A percentile compares a stretch with the other conserved stretches of the same genome.
Conservation (phyloP, 2,113 vertebrate species). For the Callospermophilus lateralis region DNA sequence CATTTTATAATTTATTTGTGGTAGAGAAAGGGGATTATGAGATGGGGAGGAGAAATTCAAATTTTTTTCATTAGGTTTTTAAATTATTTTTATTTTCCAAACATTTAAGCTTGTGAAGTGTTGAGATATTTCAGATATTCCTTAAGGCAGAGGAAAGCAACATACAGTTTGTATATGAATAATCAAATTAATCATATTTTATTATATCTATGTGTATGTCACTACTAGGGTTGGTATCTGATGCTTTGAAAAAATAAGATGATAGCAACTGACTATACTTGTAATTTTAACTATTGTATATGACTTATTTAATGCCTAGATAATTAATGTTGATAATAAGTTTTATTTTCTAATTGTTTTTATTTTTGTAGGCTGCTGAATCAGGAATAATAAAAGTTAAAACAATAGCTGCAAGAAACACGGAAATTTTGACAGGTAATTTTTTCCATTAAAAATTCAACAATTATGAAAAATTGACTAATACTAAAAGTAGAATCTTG, state of each 20-base stretch:
- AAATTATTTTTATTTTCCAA: slow-evolving; percentile 43
- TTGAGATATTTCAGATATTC: not conserved
- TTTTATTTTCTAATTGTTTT: slow-evolving; percentile 79
- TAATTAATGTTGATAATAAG: slow-evolving; percentile 58
- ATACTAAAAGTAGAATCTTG: slow-evolving; percentile 57
- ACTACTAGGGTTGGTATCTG: not conserved
- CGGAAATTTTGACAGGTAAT: slow-evolving; percentile 97
- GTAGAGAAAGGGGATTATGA: not conserved
- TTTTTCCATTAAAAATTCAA: slow-evolving; percentile 76
- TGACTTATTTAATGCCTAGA: slow-evolving; percentile 69
- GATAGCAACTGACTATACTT: slow-evolving; percentile 41
- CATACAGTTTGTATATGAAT: not conserved
- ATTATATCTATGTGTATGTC: slow-evolving; percentile 42
- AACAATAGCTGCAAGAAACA: slow-evolving; percentile 97
- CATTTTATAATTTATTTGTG: not conserved
- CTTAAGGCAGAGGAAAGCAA: not conserved
- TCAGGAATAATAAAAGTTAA: slow-evolving; percentile 99
- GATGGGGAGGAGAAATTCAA: not conserved
- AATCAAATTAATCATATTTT: slow-evolving; percentile 10
- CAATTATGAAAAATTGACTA: slow-evolving; percentile 70
- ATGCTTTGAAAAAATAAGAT: slow-evolving; percentile 56
- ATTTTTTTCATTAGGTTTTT: slow-evolving; percentile 42
- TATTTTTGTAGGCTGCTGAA: slow-evolving; percentile 95
- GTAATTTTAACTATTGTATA: slow-evolving; percentile 26
- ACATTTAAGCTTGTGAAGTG: not conserved